Evolutionary conservation across 2,888 invertebrate species (phyloP), one percentile per base, ranked within the genome.

Genomic region (Saturnia pavonia): DNA sequence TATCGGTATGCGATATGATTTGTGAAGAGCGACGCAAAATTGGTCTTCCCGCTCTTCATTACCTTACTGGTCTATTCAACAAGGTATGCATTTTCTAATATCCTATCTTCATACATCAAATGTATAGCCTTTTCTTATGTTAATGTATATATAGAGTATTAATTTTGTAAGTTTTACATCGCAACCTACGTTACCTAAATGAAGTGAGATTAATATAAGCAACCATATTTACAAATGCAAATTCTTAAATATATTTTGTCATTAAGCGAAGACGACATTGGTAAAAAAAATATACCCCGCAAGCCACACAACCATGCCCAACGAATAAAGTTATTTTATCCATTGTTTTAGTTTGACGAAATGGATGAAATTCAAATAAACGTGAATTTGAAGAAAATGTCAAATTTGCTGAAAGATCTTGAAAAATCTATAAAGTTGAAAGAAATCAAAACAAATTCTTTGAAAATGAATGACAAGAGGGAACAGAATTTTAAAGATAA

Each of bases 11-110:
- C n/a, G 74, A 73, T 69, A 72, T 67, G 67, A 72, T 68, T 48
- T 74, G 74, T 68, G 66, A 60, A 14, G 57, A 60, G 19, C 72
- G 76, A n/a, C 45, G 48, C 19, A 22, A 70, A 0, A 1, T 45
- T 34, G 71, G 73, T 12, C 43, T 74, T n/a, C 74, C 74, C 14
- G 54, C 73, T 22, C 65, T 77, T 1, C 45, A 71, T 25, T 40
- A 75, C n/a, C 68, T 65, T 34, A 65, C 71, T 66, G 45, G 22
- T 40, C 1, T 68, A 0, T 14, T 71, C 25, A 34, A 71, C 11
- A 66, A 27, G 66, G 75, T 76, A 69, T 19, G 14, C 45, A 27
- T 48, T 63, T 11, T 42, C 14, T 43, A 43, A 43, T 9, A 8
- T 14, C 11, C 1, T 8, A 1, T 43, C 43, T 14, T 43, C 43